Evolutionary conservation across 2,888 invertebrate genomes (phyloP).

Genomic region (Pachydiplax longipennis): DNA sequence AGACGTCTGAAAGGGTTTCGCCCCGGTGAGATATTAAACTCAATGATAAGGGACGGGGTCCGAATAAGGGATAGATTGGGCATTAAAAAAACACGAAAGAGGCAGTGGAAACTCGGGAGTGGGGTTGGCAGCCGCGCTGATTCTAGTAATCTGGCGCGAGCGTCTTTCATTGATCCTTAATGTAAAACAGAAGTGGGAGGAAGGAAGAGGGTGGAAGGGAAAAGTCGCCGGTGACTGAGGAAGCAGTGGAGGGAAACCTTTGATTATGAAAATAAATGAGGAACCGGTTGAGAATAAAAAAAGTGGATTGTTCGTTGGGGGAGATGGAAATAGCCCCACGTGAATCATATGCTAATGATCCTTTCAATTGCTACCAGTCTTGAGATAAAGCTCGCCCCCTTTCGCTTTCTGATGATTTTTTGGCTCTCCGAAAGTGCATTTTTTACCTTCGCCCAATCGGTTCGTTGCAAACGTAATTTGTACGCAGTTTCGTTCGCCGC

Average conservation of each 20-base stretch:
- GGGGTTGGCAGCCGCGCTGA: conserved; percentile 12
- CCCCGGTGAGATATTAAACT: conserved; percentile 35
- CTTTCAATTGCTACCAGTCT: conserved; percentile 10
- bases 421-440: not conserved
- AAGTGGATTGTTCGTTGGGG: not conserved
- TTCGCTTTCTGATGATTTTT: not conserved
- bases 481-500: not conserved
- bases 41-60: conserved; percentile 32
- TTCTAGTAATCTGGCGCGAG: conserved; percentile 29
- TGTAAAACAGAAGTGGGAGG: not conserved
- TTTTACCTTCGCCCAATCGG: not conserved
- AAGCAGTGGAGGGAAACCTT: conserved; percentile 1
- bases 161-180: conserved; percentile 36
- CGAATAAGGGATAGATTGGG: not conserved
- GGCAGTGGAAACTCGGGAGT: not conserved
- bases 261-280: conserved; percentile 19
- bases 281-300: not conserved
- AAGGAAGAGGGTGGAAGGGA: not conserved
- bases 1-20: not conserved
- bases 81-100: not conserved
- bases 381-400: not conserved
- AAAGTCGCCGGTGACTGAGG: not conserved
- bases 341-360: conserved; percentile 24
- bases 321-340: conserved; percentile 4
- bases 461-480: too few species aligned